Conservation (phyloP, 30 jellyfish, hydroid and myxozoan genomes). For the Catostylus mosaicus region DNA sequence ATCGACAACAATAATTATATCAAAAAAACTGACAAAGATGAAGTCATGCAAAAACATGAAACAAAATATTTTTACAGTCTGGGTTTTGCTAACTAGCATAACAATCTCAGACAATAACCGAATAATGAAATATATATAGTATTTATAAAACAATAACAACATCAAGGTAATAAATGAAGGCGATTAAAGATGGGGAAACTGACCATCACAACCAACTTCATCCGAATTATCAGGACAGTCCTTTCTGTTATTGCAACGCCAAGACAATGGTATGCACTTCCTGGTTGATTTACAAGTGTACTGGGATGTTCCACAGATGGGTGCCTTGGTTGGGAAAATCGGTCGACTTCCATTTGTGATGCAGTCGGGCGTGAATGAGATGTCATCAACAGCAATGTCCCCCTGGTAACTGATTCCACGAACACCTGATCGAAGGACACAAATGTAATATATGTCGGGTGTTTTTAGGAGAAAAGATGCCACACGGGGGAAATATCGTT, state of each 20-base stretch:
- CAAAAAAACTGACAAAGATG: too few relatives aligned
- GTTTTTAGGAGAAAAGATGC: too few relatives aligned
- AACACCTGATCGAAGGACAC: constrained; percentile 26
- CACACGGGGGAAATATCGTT: too few relatives aligned
- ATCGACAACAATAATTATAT: too few relatives aligned
- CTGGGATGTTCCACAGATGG: constrained; percentile 70
- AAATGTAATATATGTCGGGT: background rate
- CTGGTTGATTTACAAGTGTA: constrained; percentile 71
- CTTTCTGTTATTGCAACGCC: constrained; percentile 66
- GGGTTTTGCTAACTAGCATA: too few relatives aligned
- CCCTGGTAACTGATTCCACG: constrained; percentile 92
- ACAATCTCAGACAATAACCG: too few relatives aligned
- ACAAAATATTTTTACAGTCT: too few relatives aligned
- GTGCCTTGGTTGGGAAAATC: constrained; percentile 89
- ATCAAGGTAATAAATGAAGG: background rate
- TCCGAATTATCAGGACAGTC: constrained; percentile 96
- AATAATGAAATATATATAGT: too few relatives aligned
- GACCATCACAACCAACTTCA: constrained; percentile 76
- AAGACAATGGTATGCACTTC: constrained; percentile 61
- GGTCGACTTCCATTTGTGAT: constrained; percentile 91
- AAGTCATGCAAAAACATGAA: too few relatives aligned
- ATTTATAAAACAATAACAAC: too few relatives aligned
- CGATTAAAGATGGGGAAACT: background rate
- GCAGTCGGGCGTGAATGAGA: constrained; percentile 95
- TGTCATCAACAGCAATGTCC: constrained; percentile 96